A percentile compares a stretch with the other conserved stretches of the same genome.
Conservation (phyloP, 2,888 invertebrate genomes). For the Aphidoletes aphidimyza region DNA sequence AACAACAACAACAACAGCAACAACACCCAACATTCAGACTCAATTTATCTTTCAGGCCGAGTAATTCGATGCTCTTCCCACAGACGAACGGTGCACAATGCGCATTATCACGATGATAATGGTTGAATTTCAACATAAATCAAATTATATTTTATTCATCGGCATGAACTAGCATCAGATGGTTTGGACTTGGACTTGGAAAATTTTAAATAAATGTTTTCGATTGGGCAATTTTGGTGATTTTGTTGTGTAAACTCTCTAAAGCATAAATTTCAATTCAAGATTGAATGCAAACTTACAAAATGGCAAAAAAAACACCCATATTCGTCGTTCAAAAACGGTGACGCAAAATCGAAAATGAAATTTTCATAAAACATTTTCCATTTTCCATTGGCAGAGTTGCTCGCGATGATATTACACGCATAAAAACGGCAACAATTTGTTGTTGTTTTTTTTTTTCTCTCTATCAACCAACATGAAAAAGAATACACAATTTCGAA, state of each 20-base stretch:
- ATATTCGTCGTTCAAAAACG: too few relatives aligned
- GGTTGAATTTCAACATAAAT: not conserved
- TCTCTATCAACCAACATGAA: not conserved
- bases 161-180: constrained; percentile 15
- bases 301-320: not conserved
- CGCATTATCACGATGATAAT: constrained; percentile 26
- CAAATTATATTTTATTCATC: constrained; percentile 19
- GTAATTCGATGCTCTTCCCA: not conserved
- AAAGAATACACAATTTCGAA: not conserved
- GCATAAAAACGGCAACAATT: not conserved
- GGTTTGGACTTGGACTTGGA: not conserved
- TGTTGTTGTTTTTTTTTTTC: too few relatives aligned
- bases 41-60: not conserved
- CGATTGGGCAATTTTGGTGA: not conserved
- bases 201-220: not conserved
- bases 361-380: not conserved
- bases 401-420: not conserved
- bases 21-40: not conserved
- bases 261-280: not conserved
- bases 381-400: not conserved
- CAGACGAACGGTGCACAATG: too few relatives aligned
- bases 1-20: too few relatives aligned
- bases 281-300: not conserved
- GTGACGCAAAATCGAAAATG: too few relatives aligned
- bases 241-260: not conserved